Percentiles rank a stretch among this genome's conserved stretches.
Evolutionary conservation across 2,113 vertebrate species (phyloP).

Genomic region (Larimichthys polyactis): DNA sequence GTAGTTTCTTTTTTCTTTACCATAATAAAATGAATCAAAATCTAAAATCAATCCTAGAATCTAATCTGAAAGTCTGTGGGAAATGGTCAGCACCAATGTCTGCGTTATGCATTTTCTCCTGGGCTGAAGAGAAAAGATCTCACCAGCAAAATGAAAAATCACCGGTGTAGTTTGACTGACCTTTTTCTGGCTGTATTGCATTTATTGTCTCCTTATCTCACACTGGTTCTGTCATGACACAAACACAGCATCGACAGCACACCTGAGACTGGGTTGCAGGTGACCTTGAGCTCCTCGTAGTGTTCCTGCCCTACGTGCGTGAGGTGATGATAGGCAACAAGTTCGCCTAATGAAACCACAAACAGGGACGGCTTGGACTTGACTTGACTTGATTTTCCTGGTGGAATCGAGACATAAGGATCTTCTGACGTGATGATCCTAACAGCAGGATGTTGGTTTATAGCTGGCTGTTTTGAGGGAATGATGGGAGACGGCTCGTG

Average conservation of each 20-base stretch:
- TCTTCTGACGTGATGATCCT: too few relatives aligned
- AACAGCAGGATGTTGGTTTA: too few relatives aligned
- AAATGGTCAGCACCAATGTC: neutral
- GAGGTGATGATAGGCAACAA: neutral
- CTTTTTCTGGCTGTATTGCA: neutral
- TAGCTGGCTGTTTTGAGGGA: too few relatives aligned
- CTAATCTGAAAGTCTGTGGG: neutral
- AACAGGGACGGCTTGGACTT: too few relatives aligned
- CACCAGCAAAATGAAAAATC: conserved; percentile 6
- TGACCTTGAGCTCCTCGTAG: neutral
- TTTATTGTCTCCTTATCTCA: neutral
- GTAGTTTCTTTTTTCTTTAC: neutral
- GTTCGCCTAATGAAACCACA: neutral
- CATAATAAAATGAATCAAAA: neutral
- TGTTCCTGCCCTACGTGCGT: neutral
- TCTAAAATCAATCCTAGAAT: neutral
- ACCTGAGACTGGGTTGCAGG: neutral
- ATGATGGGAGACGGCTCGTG: too few relatives aligned
- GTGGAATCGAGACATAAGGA: too few relatives aligned
- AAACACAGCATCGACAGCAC: neutral
- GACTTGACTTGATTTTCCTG: too few relatives aligned
- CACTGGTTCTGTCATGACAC: neutral
- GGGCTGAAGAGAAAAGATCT: neutral
- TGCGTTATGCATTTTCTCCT: neutral
- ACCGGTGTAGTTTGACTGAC: neutral